Evolutionary conservation across 2,113 vertebrate genomes (phyloP).

Genomic region (Colistium nudipinnis): DNA sequence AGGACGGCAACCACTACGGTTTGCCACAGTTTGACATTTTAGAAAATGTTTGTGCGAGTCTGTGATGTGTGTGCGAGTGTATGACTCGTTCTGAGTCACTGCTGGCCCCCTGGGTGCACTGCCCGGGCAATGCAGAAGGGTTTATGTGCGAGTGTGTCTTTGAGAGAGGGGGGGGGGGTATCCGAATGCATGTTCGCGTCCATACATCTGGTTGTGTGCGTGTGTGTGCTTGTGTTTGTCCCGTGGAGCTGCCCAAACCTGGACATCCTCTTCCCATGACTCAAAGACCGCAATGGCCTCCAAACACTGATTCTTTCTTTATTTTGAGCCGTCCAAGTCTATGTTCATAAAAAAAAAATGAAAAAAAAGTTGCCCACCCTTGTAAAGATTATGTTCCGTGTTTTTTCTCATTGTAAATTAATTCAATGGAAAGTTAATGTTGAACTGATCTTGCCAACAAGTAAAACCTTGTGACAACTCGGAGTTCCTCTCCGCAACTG

Average conservation of each 20-base stretch:
- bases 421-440: background rate
- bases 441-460: background rate
- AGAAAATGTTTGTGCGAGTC: constrained; percentile 44
- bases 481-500: background rate
- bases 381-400: background rate
- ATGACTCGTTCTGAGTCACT: constrained; percentile 75
- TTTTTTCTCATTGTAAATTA: background rate
- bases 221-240: constrained; percentile 26
- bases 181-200: constrained; percentile 16
- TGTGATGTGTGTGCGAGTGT: constrained; percentile 38
- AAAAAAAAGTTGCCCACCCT: background rate
- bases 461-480: background rate
- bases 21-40: constrained; percentile 49
- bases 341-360: constrained; percentile 13
- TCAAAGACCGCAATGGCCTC: constrained; percentile 36
- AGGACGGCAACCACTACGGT: constrained; percentile 53
- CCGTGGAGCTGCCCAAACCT: constrained; percentile 43
- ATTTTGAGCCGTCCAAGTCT: constrained; percentile 13
- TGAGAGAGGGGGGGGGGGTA: constrained; percentile 28
- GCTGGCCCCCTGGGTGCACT: constrained; percentile 64
- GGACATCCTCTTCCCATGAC: constrained; percentile 36
- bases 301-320: constrained; percentile 23
- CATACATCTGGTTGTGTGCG: constrained; percentile 22
- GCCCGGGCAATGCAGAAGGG: constrained; percentile 52
- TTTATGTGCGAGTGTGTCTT: constrained; percentile 47